phyloP scores from a whole-genome alignment of 30 jellyfish, hydroid and myxozoan genomes.

The Cassiopea andromeda region DNA sequence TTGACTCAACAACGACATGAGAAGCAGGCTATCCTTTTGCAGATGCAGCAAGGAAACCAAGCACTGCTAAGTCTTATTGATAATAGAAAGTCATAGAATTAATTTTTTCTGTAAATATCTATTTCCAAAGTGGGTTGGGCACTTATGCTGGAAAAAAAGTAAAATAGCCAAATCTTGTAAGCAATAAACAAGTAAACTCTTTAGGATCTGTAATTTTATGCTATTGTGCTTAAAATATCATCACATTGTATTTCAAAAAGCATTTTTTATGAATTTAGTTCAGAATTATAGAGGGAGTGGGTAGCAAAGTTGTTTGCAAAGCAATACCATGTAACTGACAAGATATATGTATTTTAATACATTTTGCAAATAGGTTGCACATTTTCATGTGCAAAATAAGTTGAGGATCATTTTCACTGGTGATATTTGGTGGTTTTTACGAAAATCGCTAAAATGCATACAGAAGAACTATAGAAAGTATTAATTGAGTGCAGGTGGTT shows the following conservation, averaged over 20 bases:
- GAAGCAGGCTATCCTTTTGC: conserved; percentile 5
- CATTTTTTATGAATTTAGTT: not conserved
- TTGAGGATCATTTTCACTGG: not conserved
- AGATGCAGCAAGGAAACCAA: not conserved
- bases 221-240: not conserved
- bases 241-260: not conserved
- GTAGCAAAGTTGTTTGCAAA: not conserved
- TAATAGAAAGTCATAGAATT: not conserved
- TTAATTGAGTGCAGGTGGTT: conserved; percentile 69
- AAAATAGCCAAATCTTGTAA: not conserved
- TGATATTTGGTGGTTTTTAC: conserved; percentile 22
- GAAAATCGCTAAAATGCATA: not conserved
- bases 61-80: not conserved
- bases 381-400: not conserved
- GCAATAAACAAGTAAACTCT: not conserved
- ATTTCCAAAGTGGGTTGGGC: not conserved
- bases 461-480: conserved; percentile 1
- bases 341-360: not conserved
- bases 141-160: not conserved
- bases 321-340: not conserved
- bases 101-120: not conserved
- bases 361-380: not conserved
- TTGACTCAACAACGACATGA: not conserved
- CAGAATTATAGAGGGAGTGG: not conserved
- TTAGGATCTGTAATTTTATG: not conserved